phyloP scores from a whole-genome alignment of 2,888 invertebrate genomes.

The Tetropium fuscum region DNA sequence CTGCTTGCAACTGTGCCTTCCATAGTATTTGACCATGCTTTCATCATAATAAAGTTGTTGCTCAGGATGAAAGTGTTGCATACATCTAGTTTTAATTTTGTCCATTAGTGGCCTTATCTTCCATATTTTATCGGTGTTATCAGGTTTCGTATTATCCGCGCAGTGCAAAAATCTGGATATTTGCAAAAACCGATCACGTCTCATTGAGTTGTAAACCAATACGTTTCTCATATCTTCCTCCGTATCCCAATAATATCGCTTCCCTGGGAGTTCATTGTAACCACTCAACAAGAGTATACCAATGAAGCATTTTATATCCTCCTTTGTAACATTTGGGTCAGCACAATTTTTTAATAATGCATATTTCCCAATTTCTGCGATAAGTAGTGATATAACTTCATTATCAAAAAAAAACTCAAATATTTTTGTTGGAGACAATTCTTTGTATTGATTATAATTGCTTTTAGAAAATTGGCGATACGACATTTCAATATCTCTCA shows the following conservation, averaged over 20 bases:
- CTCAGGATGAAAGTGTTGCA: slow-evolving; percentile 35
- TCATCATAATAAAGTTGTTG: slow-evolving; percentile 35
- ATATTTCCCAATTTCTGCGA: slow-evolving; percentile 22
- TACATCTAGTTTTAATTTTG: slow-evolving; percentile 28
- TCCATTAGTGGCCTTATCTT: slow-evolving; percentile 44
- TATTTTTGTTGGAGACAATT: background rate
- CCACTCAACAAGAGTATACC: slow-evolving; percentile 18
- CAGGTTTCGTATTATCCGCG: slow-evolving; percentile 31
- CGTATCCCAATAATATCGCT: slow-evolving; percentile 16
- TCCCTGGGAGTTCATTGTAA: slow-evolving; percentile 14
- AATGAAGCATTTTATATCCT: slow-evolving; percentile 11
- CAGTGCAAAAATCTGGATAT: slow-evolving; percentile 24
- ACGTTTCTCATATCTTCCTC: slow-evolving; percentile 23
- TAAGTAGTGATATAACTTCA: slow-evolving; percentile 12
- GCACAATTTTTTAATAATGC: slow-evolving; percentile 21
- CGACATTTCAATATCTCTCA: background rate
- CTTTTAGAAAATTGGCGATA: background rate
- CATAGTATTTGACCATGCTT: slow-evolving; percentile 44
- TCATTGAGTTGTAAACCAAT: slow-evolving; percentile 28
- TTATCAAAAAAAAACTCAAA: slow-evolving; percentile 15
- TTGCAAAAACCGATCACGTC: slow-evolving; percentile 29
- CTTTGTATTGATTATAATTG: background rate
- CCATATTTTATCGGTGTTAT: slow-evolving; percentile 42
- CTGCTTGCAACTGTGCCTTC: slow-evolving; percentile 40
- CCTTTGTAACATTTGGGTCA: slow-evolving; percentile 16